Evolutionary conservation across 2,888 invertebrate species (phyloP), one percentile per base, ranked within the genome.

Genomic region (Euzetes globulus): DNA sequence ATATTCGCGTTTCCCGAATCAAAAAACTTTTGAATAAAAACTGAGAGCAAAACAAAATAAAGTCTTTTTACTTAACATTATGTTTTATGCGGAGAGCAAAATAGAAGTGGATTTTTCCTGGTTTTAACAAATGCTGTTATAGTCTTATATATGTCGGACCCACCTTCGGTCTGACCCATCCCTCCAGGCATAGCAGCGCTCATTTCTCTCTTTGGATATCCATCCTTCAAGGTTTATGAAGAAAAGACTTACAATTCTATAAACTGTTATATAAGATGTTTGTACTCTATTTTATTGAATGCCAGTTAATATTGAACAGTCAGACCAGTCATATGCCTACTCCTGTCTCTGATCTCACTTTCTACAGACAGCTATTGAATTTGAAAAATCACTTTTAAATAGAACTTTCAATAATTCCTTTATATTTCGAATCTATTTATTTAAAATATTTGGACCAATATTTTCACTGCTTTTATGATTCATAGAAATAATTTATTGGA

Each of bases 71-170:
- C 22, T 60, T 60, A n/a, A 60, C 60, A 60, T 60, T 60, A 60
- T 60, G 33, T 60, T 60, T 60, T 29, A 41, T 13, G 41, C 13
- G 60, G 60, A n/a, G n/a, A 7, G 45, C 22, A 37, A 68, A 68
- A 68, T 41, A 68, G 68, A 68, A 68, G 41, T 68, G 45, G 41
- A 68, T 68, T 68, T 68, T 68, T 68, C 68, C 68, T 68, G 68
- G 68, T 68, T 45, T 13, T 68, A 19, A 45, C 68, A 68, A 68
- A 68, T 37, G 37, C 45, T 22, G 68, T 68, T 68, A 68, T 37
- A 68, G 29, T 45, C 63, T 68, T 68, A 68, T 68, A 68, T 68
- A 68, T 68, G 68, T 41, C 68, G 68, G 41, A 41, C 68, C 68
- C 37, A 68, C 37, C 68, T 37, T 41, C 19, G 19, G 68, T 37